Percentiles rank a stretch among this genome's conserved stretches.
These are phyloP conservation scores for Temnothorax longispinosus DNA, from an alignment of 1,140 invertebrate genomes.

Conservation along the genomic window DNA sequence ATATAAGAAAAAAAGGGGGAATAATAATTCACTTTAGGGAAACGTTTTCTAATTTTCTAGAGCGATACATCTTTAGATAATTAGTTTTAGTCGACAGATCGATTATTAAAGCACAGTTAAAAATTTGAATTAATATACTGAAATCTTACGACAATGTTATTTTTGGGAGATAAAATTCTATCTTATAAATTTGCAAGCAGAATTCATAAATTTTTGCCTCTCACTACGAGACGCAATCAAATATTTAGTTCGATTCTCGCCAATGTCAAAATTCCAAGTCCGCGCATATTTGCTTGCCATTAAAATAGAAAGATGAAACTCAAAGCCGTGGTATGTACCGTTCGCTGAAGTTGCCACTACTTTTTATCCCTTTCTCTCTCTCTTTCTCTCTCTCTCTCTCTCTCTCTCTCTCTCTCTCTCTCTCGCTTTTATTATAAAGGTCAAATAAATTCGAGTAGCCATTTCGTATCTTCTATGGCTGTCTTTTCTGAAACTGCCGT, in stretches of 20 bases:
- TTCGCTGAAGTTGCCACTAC: slow-evolving; percentile 20
- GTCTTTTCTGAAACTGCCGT: slow-evolving; percentile 35
- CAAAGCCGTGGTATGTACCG: slow-evolving; percentile 43
- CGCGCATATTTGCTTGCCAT: not conserved
- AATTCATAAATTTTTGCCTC: not conserved
- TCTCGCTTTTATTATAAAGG: slow-evolving; percentile 46
- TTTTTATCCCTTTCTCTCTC: slow-evolving; percentile 1
- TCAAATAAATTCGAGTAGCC: slow-evolving; percentile 46
- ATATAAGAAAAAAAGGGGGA: not conserved
- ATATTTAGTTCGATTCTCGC: not conserved
- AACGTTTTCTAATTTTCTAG: not conserved
- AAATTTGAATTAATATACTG: not conserved
- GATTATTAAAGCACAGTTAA: not conserved
- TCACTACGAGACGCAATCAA: not conserved
- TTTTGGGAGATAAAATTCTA: not conserved
- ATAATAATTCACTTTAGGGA: not conserved
- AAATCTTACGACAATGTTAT: not conserved
- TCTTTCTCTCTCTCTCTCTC: not conserved
- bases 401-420: not conserved
- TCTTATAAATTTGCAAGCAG: not conserved
- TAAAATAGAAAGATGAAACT: slow-evolving; percentile 21
- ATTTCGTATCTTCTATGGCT: slow-evolving; percentile 24
- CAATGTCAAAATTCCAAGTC: not conserved
- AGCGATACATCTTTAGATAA: not conserved
- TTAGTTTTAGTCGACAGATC: not conserved